phyloP scores from a whole-genome alignment of 2,113 vertebrate species.

The Platycercus adscitus region DNA sequence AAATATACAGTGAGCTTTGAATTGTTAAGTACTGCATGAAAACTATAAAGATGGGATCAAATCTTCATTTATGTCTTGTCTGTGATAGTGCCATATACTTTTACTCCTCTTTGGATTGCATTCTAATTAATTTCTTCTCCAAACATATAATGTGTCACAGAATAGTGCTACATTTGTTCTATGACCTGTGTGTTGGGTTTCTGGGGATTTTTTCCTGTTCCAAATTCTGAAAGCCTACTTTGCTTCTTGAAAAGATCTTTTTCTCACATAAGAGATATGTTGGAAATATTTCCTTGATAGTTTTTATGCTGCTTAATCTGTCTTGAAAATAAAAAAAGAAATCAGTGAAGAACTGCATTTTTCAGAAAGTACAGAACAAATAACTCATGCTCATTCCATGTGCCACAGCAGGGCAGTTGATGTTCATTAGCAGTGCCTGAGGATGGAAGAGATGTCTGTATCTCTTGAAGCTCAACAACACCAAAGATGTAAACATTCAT shows the following conservation, averaged over 20 bases:
- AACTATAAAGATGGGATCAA: not conserved
- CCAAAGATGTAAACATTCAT: slow-evolving; percentile 4
- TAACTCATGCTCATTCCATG: not conserved
- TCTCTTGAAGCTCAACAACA: not conserved
- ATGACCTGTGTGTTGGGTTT: not conserved
- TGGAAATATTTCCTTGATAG: not conserved
- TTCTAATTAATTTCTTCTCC: not conserved
- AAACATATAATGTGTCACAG: not conserved
- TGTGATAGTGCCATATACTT: not conserved
- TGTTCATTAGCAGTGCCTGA: not conserved
- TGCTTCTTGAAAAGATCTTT: not conserved
- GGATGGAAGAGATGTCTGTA: not conserved
- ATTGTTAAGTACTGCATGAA: not conserved
- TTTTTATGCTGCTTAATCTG: not conserved
- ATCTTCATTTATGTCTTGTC: not conserved
- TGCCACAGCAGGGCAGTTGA: not conserved
- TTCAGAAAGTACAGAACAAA: not conserved
- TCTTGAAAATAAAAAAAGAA: not conserved
- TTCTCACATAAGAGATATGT: not conserved
- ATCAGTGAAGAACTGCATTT: not conserved
- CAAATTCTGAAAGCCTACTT: not conserved
- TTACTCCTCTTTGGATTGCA: not conserved
- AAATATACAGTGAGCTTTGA: not conserved
- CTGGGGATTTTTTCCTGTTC: not conserved
- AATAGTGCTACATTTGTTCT: not conserved